Evolutionary conservation across 2,888 invertebrate species (phyloP), one percentile per base, ranked within the genome.

Genomic region (Cataglyphis altisquamis): DNA sequence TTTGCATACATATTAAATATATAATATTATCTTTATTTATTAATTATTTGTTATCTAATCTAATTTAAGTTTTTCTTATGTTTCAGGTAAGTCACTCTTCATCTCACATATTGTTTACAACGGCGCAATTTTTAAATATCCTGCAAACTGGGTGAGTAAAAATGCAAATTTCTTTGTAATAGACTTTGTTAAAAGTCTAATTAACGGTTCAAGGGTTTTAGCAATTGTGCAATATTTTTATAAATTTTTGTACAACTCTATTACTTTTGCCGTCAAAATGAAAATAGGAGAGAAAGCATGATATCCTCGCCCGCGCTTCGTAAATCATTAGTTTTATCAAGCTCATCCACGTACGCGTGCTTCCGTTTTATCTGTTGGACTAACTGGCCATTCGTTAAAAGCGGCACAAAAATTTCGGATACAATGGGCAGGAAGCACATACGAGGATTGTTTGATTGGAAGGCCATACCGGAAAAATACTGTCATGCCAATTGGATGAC

Each of bases 301-400:
- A 64, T 81, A 48, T n/a, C n/a, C 62, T 55, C 72, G 83, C 48
- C 68, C 84, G 88, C 84, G 85, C 88, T 90, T 87, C 91, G 93
- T 94, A 94, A 94, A 94, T 94, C 94, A 94, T 94, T 93, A 93
- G 92, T 92, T 94, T 94, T 94, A 94, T 94, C 94, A 92, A 92
- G 90, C 92, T 93, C 93, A 93, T 93, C 92, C 93, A 93, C 78
- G 92, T 93, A 90, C 92, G 8, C 48, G 92, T 91, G 92, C 92
- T 93, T 92, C 90, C 92, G 92, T 90, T 94, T 92, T 94, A 94
- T 94, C 94, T 93, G 90, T 91, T 90, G 92, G 88, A 84, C 92
- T 92, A 93, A 92, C 92, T 92, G 92, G 85, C 90, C 92, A 91
- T 92, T 91, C 91, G 92, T 90, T 91, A 90, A 89, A 91, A 92